Evolutionary conservation across 2,888 invertebrate species (phyloP), one percentile per base, ranked within the genome.

Genomic region (Hemaris fuciformis): DNA sequence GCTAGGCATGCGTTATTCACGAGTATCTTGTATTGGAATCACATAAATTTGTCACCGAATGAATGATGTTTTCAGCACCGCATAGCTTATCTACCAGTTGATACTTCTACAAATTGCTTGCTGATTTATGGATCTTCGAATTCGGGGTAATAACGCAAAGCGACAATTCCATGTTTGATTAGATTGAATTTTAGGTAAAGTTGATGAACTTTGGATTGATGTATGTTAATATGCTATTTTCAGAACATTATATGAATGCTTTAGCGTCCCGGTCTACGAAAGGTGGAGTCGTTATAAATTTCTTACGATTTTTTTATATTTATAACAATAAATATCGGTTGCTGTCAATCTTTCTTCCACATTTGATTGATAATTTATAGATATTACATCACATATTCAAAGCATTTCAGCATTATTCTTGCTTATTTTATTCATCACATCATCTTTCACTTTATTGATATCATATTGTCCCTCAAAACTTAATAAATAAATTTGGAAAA

Each of bases 1-100:
- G 22, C 10, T 41, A 8, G 34, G 25, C 45, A 38, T 61, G 34
- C 23, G 34, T 61, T 48, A 60, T 48, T 48, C 57, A 61, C 2
- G 25, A 31, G 18, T 71, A 74, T 77, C 68, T 71, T 62, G 60
- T 65, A 72, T 72, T 64, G 68, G 75, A 79, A 75, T 79, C 76
- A 72, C 83, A 84, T 84, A 83, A 82, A 84, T 84, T 81, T 78
- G 77, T 84, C 82, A 78, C 68, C 64, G 71, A 64, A 81, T 85
- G 83, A 85, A 83, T 75, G 81, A 84, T 83, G 75, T 71, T 69
- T 71, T 72, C 67, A 71, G 71, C 66, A 66, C 63, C 53, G 34
- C 53, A 66, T 42, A 63, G 74, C 76, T 81, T 84, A 84, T 84
- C 84, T 78, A 62, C 45, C 46, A 57, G 10, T 61, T 34, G 45